phyloP scores from a whole-genome alignment of 2,888 invertebrate species.

The Drosophila tripunctata region DNA sequence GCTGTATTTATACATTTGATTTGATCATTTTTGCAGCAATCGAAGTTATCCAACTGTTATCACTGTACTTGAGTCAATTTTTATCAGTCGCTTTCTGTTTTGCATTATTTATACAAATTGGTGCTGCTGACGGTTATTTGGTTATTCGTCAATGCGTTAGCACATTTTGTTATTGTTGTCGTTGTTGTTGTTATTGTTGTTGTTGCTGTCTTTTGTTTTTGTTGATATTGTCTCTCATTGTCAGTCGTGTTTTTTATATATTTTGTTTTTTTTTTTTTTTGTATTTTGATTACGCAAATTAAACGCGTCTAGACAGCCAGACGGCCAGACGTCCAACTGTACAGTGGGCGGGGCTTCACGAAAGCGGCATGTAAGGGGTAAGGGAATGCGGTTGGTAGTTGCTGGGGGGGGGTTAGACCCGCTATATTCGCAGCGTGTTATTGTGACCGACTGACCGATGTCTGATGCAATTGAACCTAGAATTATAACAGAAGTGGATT shows the following conservation, averaged over 20 bases:
- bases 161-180: constrained; percentile 35
- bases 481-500: constrained; percentile 44
- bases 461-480: constrained; percentile 56
- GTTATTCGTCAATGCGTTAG: constrained; percentile 47
- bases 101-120: constrained; percentile 70
- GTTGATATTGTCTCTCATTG: constrained; percentile 58
- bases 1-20: no score
- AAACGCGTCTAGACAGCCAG: constrained; percentile 73
- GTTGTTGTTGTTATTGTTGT: constrained; percentile 23
- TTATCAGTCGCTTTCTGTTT: constrained; percentile 16
- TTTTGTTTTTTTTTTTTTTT: constrained; percentile 15
- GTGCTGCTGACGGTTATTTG: constrained; percentile 55
- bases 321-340: constrained; percentile 57
- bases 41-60: constrained; percentile 37
- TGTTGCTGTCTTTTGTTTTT: constrained; percentile 28
- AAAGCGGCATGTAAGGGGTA: not conserved
- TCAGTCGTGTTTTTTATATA: constrained; percentile 66
- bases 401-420: not conserved
- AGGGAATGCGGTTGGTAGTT: not conserved
- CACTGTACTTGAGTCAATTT: constrained; percentile 46
- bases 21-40: no score
- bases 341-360: constrained; percentile 20
- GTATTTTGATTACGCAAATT: constrained; percentile 78
- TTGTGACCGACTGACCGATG: constrained; percentile 58
- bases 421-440: constrained; percentile 15